Percentiles rank a stretch among this genome's conserved stretches.
Conservation (phyloP, 2,888 invertebrate species). For the Eristalis tenax region DNA sequence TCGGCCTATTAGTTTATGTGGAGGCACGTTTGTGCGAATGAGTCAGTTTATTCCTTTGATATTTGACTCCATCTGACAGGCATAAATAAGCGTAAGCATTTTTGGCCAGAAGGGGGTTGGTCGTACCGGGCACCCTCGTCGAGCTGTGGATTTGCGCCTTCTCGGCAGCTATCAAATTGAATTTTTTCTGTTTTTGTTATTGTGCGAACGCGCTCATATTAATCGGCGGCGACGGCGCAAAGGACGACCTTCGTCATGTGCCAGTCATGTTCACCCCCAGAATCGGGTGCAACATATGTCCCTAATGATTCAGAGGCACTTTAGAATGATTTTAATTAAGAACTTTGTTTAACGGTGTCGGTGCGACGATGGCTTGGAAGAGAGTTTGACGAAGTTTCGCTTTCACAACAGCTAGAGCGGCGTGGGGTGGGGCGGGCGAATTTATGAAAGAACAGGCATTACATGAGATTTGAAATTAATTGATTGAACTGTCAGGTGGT, state of each 20-base stretch:
- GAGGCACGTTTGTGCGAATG: conserved; percentile 62
- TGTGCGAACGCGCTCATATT: conserved; percentile 23
- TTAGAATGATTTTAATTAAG: conserved; percentile 62
- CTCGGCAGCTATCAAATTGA: background rate
- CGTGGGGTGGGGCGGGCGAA: background rate
- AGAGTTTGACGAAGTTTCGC: conserved; percentile 37
- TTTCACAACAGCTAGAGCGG: background rate
- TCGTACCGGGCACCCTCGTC: background rate
- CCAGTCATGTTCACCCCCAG: conserved; percentile 39
- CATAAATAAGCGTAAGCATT: conserved; percentile 50
- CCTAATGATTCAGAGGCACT: conserved; percentile 44
- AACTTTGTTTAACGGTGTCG: conserved; percentile 40
- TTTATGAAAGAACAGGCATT: conserved; percentile 24
- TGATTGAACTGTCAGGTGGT: conserved; percentile 34
- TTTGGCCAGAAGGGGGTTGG: background rate
- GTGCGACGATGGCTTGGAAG: background rate
- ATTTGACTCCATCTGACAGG: conserved; percentile 63
- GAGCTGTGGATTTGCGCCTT: conserved; percentile 16
- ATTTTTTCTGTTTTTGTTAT: conserved; percentile 15
- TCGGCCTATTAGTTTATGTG: conserved; percentile 62
- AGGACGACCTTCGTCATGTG: conserved; percentile 49
- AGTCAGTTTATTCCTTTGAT: conserved; percentile 64
- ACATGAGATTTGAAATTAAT: conserved; percentile 43
- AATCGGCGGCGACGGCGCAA: conserved; percentile 25
- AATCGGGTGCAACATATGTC: conserved; percentile 54